phyloP scores from a whole-genome alignment of 2,888 invertebrate genomes.

The Tenthredo notha region DNA sequence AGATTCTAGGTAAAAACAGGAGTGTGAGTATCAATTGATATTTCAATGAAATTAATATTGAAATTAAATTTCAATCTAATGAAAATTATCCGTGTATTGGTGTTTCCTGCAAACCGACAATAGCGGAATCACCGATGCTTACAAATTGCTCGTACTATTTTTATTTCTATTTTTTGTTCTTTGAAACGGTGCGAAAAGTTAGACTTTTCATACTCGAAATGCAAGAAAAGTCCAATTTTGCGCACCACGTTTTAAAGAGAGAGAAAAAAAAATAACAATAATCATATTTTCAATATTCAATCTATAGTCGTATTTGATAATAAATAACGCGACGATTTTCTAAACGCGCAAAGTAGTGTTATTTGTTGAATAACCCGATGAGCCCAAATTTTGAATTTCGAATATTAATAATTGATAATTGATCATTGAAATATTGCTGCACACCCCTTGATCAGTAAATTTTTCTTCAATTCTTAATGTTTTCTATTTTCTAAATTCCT shows the following conservation, averaged over 20 bases:
- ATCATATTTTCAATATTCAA: not conserved
- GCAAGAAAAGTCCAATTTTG: too few relatives aligned
- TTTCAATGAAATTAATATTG: not conserved
- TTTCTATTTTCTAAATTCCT: conserved; percentile 20
- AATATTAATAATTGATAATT: not conserved
- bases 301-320: not conserved
- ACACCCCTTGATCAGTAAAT: conserved; percentile 20
- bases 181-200: too few relatives aligned
- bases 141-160: too few relatives aligned
- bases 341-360: not conserved
- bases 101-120: too few relatives aligned
- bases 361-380: not conserved
- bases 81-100: too few relatives aligned
- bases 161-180: too few relatives aligned
- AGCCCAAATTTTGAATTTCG: not conserved
- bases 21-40: conserved; percentile 22
- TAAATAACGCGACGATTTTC: not conserved
- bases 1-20: conserved; percentile 37
- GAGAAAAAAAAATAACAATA: too few relatives aligned
- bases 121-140: too few relatives aligned
- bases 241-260: not conserved
- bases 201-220: too few relatives aligned
- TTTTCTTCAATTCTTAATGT: not conserved
- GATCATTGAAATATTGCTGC: conserved; percentile 38
- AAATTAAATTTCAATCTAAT: too few relatives aligned